Percentiles rank a stretch among this genome's conserved stretches.
Evolutionary conservation across 2,888 invertebrate genomes (phyloP).

Genomic region (Mythimna vitellina): DNA sequence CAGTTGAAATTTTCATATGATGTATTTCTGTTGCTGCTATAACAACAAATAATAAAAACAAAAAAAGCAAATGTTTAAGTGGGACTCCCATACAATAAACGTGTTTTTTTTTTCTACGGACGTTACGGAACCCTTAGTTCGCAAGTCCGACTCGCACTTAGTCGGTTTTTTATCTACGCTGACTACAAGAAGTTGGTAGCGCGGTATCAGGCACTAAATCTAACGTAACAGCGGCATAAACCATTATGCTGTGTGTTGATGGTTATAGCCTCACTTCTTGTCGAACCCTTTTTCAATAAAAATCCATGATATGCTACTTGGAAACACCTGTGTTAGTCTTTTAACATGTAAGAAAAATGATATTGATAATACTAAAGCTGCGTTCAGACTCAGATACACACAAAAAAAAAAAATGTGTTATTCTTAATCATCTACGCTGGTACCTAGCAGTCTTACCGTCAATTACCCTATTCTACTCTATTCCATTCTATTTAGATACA

Average conservation of each 20-base stretch:
- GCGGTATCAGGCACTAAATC: constrained; percentile 53
- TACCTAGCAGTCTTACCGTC: background rate
- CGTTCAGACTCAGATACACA: constrained; percentile 5
- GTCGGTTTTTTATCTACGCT: background rate
- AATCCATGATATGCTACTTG: constrained; percentile 68
- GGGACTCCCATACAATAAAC: too few species aligned
- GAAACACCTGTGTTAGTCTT: constrained; percentile 67
- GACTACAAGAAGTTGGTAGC: constrained; percentile 1
- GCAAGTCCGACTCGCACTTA: too few species aligned
- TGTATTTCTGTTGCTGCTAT: too few species aligned
- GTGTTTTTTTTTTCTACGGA: too few species aligned
- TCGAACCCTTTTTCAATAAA: constrained; percentile 73
- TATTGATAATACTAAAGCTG: constrained; percentile 8
- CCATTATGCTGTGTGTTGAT: constrained; percentile 63
- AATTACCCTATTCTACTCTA: background rate
- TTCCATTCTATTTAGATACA: too few species aligned
- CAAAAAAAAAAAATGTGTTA: background rate
- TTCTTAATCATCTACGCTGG: background rate
- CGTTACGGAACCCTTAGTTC: too few species aligned
- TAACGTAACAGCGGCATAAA: constrained; percentile 57
- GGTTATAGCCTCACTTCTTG: constrained; percentile 67
- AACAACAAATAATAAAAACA: too few species aligned
- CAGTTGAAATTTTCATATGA: too few species aligned
- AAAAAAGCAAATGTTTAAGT: too few species aligned
- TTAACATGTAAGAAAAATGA: constrained; percentile 35